Base-by-base conservation (phyloP, 2,113 vertebrate genomes). In the Columba livia region DNA sequence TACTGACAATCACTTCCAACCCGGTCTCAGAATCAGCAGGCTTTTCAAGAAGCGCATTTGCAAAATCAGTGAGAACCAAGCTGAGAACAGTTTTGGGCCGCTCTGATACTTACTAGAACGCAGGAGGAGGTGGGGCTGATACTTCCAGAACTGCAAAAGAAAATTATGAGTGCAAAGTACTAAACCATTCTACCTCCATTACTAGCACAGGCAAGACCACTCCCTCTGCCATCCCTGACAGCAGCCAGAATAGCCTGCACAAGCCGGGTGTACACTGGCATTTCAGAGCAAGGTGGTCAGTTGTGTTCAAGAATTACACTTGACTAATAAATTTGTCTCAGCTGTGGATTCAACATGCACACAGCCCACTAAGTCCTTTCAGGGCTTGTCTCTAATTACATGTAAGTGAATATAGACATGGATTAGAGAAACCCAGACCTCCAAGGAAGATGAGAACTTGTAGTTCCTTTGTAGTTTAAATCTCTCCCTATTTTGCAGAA, bases 241-340 rank as follows among this genome's bases (percentile, higher is more conserved):
- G n/a, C 50, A 82, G 28, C 26, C 36, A 77, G 44, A 51, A 61
- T 44, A 61, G 40, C 28, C 18, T 20, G 32, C 53, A 24, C 8
- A n/a, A 51, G 50, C 56, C 6, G 6, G n/a, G 62, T 60, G 36
- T 3, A 1, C 5, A 0, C 19, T 0, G 0, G 23, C 2, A 0
- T 15, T 62, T 36, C 10, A 14, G n/a, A 47, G 56, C 32, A 17
- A 60, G 34, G 32, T 18, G 60, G 21, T 44, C 2, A 0, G 26
- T 24, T 9, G 2, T 36, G 25, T 40, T 65, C 66, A 44, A 23
- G 34, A 66, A 36, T 26, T 14, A 21, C 13, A 28, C 7, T 2
- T 28, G 25, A 62, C 38, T 71, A 74, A 66, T 23, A 14, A 8
- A 73, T 84, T 86, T 51, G 47, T 87, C 78, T 81, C 70, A 38